Base-by-base conservation (phyloP, 1,140 invertebrate species). In the Asobara japonica region DNA sequence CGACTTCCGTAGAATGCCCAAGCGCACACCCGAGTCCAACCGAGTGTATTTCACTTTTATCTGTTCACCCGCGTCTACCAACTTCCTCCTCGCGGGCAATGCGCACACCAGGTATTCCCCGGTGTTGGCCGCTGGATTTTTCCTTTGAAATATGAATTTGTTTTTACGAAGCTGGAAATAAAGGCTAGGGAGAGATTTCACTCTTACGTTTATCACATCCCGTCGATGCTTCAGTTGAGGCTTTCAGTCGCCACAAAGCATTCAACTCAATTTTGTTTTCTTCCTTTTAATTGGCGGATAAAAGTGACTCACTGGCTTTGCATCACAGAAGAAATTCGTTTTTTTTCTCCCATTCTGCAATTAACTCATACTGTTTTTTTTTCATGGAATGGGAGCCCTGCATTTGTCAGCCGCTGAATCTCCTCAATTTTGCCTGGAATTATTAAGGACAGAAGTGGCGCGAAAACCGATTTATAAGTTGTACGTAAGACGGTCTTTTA, bases 141-240 rank as follows among this genome's bases (percentile, higher is more conserved):
- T 31, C 71, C 64, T 72, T 77, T 82, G 80, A 82, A 82, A 82
- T 82, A 82, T 82, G 79, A 82, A 82, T 82, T 82, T 82, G 79
- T 82, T 82, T 82, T 79, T 68, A 77, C 66, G 76, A 60, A 68
- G 25, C 27, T 13, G 41, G 25, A 45, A 51, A 16, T 29, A 36
- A 51, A 56, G 25, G 22, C n/a, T 13, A 56, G 22, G n/a, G 51
- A 25, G 20, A 56, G 51, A 56, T 56, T 56, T 60, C 29, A 36
- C 16, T 16, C 33, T 67, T 45, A 45, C 51, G 51, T 56, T 11
- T 36, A 27, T 56, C 22, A 22, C 18, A 27, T 56, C 18, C 31
- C 51, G 51, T 27, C 51, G 51, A 29, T 30, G 65, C 13, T 56
- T 10, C 51, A 5, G 45, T 20, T 20, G 51, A 16, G n/a, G 65